Percentiles rank a stretch among this genome's conserved stretches.
phyloP scores from a whole-genome alignment of 2,797 vertebrate species.

The Falco biarmicus region DNA sequence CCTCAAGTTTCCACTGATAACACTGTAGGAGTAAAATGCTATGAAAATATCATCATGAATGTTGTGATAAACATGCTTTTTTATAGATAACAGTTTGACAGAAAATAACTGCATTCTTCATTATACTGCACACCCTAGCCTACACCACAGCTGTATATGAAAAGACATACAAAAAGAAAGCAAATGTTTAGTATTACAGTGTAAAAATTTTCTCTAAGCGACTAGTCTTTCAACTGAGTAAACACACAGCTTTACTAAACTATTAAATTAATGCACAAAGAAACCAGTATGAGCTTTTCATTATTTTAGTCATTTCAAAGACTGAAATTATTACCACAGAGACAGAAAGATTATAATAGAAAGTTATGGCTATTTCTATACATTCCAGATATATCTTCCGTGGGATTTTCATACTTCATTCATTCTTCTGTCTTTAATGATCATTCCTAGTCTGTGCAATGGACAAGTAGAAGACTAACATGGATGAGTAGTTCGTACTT shows the following conservation, averaged over 20 bases:
- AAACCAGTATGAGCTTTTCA: not conserved
- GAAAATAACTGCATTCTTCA: not conserved
- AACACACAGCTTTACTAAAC: not conserved
- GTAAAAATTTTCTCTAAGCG: not conserved
- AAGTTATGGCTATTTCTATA: not conserved
- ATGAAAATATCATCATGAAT: not conserved
- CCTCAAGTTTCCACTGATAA: not conserved
- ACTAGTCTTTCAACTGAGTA: not conserved
- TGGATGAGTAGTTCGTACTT: not conserved
- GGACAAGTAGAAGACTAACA: not conserved
- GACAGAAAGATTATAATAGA: not conserved
- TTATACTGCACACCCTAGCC: not conserved
- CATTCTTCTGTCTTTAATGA: not conserved
- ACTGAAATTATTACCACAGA: not conserved
- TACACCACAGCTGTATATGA: not conserved
- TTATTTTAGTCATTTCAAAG: not conserved
- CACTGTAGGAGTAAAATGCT: not conserved
- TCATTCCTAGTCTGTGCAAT: not conserved
- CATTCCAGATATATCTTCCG: not conserved
- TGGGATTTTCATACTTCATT: not conserved
- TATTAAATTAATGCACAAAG: not conserved
- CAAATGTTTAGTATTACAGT: not conserved
- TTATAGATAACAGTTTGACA: not conserved
- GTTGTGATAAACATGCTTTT: rapidly evolving
- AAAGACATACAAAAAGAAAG: not conserved